phyloP scores from a whole-genome alignment of 2,797 vertebrate species.

The Caiman crocodilus region DNA sequence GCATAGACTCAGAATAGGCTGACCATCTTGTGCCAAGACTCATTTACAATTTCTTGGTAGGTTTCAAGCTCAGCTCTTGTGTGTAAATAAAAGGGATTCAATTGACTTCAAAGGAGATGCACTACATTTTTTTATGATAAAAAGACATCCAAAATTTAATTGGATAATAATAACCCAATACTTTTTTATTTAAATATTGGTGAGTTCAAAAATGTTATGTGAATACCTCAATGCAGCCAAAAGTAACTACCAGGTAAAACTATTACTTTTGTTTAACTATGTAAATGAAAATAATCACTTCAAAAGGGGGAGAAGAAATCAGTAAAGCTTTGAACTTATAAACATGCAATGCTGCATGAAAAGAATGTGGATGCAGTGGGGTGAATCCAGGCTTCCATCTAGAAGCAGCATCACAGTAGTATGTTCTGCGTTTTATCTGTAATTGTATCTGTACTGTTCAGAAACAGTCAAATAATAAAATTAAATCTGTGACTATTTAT shows the following conservation, averaged over 20 bases:
- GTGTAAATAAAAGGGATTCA: no score
- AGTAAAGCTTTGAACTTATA: background rate
- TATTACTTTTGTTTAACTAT: no score
- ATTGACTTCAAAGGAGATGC: background rate
- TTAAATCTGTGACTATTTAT: constrained; percentile 26
- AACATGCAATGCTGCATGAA: background rate
- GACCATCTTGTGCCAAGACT: background rate
- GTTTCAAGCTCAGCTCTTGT: background rate
- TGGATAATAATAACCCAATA: background rate
- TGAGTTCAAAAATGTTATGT: background rate
- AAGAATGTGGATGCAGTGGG: background rate
- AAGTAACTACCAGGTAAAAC: no score
- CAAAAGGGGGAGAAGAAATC: no score
- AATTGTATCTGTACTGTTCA: background rate
- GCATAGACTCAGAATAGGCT: background rate
- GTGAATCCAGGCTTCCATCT: constrained; percentile 1
- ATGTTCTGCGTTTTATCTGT: background rate
- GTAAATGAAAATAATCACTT: no score
- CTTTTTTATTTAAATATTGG: background rate
- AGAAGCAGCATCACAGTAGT: background rate
- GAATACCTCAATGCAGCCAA: background rate
- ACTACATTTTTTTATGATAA: background rate
- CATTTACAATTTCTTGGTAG: background rate
- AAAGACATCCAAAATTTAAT: background rate
- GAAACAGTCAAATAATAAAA: constrained; percentile 5